These are phyloP conservation scores for Melanocharis versteri DNA, from an alignment of 2,113 vertebrate genomes.

Conservation along the genomic window DNA sequence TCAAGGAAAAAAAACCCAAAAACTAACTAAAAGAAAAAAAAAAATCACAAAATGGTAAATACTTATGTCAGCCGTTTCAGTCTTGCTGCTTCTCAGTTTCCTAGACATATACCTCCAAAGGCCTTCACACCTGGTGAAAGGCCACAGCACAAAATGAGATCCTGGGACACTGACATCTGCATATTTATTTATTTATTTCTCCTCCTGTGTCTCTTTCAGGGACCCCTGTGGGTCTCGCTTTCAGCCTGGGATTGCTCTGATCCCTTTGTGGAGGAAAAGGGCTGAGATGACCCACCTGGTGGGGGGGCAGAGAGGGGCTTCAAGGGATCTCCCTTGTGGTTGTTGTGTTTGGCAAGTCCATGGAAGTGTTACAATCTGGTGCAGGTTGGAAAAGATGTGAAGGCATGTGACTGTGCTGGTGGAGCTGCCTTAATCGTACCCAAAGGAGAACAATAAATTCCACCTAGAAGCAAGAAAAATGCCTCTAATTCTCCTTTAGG, in stretches of 20 bases:
- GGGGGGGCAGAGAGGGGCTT: not conserved
- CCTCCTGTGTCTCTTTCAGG: not conserved
- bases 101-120: not conserved
- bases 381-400: not conserved
- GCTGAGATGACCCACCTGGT: not conserved
- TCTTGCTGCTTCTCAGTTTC: not conserved
- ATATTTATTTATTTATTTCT: not conserved
- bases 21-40: not conserved
- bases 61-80: not conserved
- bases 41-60: not conserved
- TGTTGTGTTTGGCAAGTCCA: not conserved
- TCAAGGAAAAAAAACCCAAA: not conserved
- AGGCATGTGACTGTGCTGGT: not conserved
- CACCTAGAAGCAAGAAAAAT: slow-evolving; percentile 21
- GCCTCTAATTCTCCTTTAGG: slow-evolving; percentile 32
- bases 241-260: not conserved
- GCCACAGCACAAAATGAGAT: not conserved
- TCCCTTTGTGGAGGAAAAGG: not conserved
- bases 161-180: not conserved
- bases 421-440: not conserved
- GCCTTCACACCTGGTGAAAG: not conserved
- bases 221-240: fast-evolving
- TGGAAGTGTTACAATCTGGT: not conserved
- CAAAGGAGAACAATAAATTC: slow-evolving; percentile 29
- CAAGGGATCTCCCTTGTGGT: fast-evolving